Conservation (phyloP, 2,113 vertebrate genomes). For the Pteronura brasiliensis region DNA sequence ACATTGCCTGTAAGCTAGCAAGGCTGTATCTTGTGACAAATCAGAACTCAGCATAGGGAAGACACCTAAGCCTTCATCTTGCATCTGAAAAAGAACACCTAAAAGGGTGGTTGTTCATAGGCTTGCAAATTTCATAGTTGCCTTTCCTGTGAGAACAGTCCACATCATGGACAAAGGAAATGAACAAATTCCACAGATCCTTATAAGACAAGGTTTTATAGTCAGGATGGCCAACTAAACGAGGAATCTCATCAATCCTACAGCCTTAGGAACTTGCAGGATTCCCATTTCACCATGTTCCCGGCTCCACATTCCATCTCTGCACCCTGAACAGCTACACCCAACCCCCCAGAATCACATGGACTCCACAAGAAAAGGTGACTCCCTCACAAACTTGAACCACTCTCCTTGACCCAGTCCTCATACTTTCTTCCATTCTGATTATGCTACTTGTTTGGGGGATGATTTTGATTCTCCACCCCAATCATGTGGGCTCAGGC, state of each 20-base stretch:
- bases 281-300: not conserved
- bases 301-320: not conserved
- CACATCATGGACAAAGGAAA: not conserved
- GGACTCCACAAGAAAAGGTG: not conserved
- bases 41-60: not conserved
- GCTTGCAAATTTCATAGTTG: not conserved
- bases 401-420: not conserved
- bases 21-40: not conserved
- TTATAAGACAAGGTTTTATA: not conserved
- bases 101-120: not conserved
- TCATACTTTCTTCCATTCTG: not conserved
- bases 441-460: not conserved
- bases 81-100: not conserved
- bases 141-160: not conserved
- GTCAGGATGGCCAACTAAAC: not conserved
- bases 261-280: not conserved
- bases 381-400: not conserved
- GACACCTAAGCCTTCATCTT: not conserved
- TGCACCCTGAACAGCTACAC: not conserved
- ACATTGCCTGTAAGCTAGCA: not conserved
- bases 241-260: not conserved
- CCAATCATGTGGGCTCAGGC: not conserved
- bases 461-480: constrained; percentile 1
- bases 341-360: not conserved
- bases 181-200: not conserved